Conservation (phyloP, 2,113 vertebrate species). For the Grallaria varia region DNA sequence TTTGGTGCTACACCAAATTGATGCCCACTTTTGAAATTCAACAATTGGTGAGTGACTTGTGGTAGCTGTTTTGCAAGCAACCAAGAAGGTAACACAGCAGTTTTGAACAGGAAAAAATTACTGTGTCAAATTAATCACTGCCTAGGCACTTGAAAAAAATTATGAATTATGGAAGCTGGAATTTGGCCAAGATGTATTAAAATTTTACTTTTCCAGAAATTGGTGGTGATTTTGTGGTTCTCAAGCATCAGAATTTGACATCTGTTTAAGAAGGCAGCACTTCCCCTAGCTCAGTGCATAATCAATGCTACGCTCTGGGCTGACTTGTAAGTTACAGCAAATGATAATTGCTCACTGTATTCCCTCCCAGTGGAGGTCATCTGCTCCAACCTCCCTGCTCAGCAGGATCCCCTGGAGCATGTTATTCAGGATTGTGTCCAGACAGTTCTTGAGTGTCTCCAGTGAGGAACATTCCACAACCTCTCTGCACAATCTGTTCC, state of each 20-base stretch:
- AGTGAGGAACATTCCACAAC: not conserved
- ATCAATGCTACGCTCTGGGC: fast-evolving
- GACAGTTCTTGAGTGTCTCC: not conserved
- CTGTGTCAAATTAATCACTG: not conserved
- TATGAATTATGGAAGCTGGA: not conserved
- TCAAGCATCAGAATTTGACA: not conserved
- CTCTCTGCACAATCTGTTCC: not conserved
- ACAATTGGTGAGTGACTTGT: not conserved
- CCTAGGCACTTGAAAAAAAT: not conserved
- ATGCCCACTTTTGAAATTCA: not conserved
- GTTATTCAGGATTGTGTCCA: not conserved
- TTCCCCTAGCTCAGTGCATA: not conserved
- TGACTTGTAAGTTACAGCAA: not conserved
- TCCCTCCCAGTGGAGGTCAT: not conserved
- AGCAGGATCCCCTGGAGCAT: not conserved
- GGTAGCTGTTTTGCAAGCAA: not conserved
- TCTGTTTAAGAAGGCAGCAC: not conserved
- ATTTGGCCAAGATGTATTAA: not conserved
- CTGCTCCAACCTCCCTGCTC: not conserved
- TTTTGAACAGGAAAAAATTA: not conserved
- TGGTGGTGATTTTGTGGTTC: not conserved
- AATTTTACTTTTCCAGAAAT: not conserved
- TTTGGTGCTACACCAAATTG: not conserved
- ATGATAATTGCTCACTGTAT: not conserved
- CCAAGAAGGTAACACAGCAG: not conserved